A percentile compares a stretch with the other conserved stretches of the same genome.
phyloP scores from a whole-genome alignment of 2,113 vertebrate genomes.

The Saguinus imperator region DNA sequence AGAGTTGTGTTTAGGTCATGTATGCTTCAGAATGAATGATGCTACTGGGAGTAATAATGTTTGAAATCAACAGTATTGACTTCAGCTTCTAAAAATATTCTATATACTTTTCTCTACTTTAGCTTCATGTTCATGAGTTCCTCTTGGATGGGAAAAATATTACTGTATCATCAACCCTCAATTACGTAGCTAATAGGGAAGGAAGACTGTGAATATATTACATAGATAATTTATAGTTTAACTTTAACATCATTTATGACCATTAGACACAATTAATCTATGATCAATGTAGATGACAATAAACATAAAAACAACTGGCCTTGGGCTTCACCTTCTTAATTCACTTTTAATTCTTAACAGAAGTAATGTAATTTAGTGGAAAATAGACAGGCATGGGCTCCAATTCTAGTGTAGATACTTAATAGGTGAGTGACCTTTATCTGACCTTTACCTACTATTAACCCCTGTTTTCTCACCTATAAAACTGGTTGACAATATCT shows the following conservation, averaged over 20 bases:
- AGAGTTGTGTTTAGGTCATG: background rate
- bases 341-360: constrained; percentile 30
- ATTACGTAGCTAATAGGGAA: background rate
- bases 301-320: constrained; percentile 34
- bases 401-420: background rate
- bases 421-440: background rate
- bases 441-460: background rate
- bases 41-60: background rate
- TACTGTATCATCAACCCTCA: background rate
- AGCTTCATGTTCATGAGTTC: background rate
- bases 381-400: background rate
- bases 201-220: background rate
- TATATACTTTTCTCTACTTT: background rate
- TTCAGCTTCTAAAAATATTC: constrained; percentile 7
- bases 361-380: background rate
- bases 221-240: constrained; percentile 11
- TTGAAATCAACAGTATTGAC: background rate
- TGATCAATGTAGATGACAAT: background rate
- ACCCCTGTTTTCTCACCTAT: background rate
- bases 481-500: background rate
- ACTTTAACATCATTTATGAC: constrained; percentile 7
- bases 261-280: background rate
- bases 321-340: background rate
- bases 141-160: background rate
- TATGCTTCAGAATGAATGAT: background rate